Conservation (phyloP, 2,797 vertebrate genomes). For the Otolemur crassicaudatus region DNA sequence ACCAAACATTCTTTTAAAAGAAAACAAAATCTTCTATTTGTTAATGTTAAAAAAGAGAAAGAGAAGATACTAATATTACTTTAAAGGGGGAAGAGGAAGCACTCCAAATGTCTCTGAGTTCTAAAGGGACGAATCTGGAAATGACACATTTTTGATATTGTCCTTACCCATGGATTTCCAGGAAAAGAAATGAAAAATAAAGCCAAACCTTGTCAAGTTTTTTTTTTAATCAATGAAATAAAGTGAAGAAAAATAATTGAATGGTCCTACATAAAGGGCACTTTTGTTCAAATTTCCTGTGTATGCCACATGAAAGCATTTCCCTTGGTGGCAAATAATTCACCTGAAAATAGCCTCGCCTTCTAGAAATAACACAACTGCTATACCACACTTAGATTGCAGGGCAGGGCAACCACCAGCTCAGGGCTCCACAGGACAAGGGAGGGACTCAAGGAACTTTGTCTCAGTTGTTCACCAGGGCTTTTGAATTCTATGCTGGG, state of each 20-base stretch:
- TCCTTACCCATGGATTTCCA: slow-evolving; percentile 50
- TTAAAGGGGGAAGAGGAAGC: not conserved
- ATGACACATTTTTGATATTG: not conserved
- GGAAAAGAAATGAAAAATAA: slow-evolving; percentile 63
- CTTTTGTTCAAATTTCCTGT: not conserved
- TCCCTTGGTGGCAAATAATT: not conserved
- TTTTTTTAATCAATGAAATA: not conserved
- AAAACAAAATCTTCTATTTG: slow-evolving; percentile 65
- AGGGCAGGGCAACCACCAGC: not conserved
- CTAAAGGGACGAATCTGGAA: not conserved
- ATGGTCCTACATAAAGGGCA: not conserved
- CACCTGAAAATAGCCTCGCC: slow-evolving; percentile 20
- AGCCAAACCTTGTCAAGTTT: not conserved
- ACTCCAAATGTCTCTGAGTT: slow-evolving; percentile 36
- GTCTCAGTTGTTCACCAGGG: not conserved
- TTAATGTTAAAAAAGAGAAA: not conserved
- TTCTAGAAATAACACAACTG: slow-evolving; percentile 29
- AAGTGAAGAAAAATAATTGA: not conserved
- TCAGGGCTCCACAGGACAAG: not conserved
- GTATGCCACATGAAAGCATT: slow-evolving; percentile 8
- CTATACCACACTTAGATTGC: fast-evolving
- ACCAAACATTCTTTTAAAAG: slow-evolving; percentile 71
- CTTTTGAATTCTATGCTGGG: not conserved
- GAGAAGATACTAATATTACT: not conserved
- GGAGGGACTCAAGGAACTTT: not conserved